Conservation (phyloP, 1,140 invertebrate genomes). For the Drosophila subpulchrella region DNA sequence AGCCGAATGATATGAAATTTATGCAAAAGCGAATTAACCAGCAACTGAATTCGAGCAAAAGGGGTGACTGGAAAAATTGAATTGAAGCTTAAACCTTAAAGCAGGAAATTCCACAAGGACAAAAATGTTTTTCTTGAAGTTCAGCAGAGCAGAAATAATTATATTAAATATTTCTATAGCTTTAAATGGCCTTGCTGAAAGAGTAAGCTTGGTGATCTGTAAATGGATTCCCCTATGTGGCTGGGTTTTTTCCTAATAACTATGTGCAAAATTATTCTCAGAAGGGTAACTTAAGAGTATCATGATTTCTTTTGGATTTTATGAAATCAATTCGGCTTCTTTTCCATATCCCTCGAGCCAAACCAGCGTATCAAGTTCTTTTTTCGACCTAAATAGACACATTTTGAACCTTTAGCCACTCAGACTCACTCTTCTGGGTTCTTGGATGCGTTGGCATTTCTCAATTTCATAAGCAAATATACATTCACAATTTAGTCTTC, state of each 20-base stretch:
- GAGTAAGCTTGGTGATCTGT: background rate
- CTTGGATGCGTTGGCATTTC: constrained; percentile 18
- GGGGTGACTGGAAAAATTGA: background rate
- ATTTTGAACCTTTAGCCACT: constrained; percentile 12
- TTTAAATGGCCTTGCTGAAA: background rate
- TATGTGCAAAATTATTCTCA: background rate
- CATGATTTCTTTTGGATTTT: background rate
- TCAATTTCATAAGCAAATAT: constrained; percentile 53
- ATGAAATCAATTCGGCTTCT: constrained; percentile 13
- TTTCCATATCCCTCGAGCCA: background rate
- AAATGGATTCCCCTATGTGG: background rate
- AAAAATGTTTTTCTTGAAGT: background rate
- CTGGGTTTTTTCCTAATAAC: too few relatives aligned
- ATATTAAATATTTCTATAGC: background rate
- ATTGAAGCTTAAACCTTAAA: background rate
- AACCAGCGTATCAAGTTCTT: constrained; percentile 28
- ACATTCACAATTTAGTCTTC: constrained; percentile 44
- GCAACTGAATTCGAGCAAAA: constrained; percentile 5
- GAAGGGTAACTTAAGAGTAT: background rate
- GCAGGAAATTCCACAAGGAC: background rate
- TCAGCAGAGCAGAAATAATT: constrained; percentile 6
- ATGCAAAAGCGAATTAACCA: constrained; percentile 21
- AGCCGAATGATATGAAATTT: constrained; percentile 15
- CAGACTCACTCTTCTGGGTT: background rate
- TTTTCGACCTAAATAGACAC: constrained; percentile 42